A percentile compares a stretch with the other conserved stretches of the same genome.
These are phyloP conservation scores for Rosalia funebris DNA, from an alignment of 2,888 invertebrate species.

Conservation along the genomic window DNA sequence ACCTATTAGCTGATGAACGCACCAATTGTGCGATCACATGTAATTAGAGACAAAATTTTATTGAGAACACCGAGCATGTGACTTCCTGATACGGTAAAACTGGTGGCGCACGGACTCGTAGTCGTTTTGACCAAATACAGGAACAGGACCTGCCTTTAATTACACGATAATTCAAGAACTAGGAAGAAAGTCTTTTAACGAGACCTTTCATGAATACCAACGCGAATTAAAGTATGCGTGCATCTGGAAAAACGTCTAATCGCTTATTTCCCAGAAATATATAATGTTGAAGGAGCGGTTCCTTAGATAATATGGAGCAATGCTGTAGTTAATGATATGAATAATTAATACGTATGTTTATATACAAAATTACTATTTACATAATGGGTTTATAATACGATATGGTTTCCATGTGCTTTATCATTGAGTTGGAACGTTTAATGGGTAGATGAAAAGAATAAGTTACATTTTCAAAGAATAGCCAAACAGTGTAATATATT, in stretches of 20 bases:
- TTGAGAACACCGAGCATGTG: constrained; percentile 40
- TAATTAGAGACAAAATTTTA: constrained; percentile 50
- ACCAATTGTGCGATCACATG: constrained; percentile 39
- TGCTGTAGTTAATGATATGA: too few relatives aligned
- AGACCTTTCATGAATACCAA: constrained; percentile 46
- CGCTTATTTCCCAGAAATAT: constrained; percentile 6
- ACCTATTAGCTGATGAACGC: constrained; percentile 31
- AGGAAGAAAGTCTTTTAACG: constrained; percentile 43
- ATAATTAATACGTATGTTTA: too few relatives aligned
- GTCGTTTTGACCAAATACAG: constrained; percentile 57
- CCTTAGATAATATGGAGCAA: too few relatives aligned
- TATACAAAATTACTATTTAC: too few relatives aligned
- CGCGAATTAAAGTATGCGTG: constrained; percentile 29
- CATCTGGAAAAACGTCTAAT: constrained; percentile 26
- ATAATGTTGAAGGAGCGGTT: too few relatives aligned
- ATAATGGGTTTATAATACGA: too few relatives aligned
- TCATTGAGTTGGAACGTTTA: too few relatives aligned
- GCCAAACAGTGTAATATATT: too few relatives aligned
- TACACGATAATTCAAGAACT: constrained; percentile 47
- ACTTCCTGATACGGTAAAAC: constrained; percentile 53
- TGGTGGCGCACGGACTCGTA: constrained; percentile 55
- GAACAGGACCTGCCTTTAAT: constrained; percentile 46
- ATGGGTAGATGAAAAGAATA: too few relatives aligned
- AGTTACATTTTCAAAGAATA: too few relatives aligned
- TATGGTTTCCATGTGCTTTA: too few relatives aligned